Conservation (phyloP, 2,797 vertebrate species). For the Dendrocincla fuliginosa region DNA sequence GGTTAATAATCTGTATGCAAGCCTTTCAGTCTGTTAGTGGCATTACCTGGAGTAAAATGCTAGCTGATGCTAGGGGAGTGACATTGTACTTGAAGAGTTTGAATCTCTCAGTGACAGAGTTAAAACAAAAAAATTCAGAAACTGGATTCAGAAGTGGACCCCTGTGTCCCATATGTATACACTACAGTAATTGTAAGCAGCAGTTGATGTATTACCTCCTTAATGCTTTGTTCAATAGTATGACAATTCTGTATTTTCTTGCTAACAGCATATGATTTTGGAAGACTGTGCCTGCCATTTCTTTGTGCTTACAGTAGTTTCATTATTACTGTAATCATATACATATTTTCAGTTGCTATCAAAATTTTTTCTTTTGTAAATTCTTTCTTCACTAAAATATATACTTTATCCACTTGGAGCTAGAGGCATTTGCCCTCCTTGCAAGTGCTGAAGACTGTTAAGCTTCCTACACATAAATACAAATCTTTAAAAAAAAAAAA, state of each 20-base stretch:
- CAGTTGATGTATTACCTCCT: background rate
- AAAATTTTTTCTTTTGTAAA: background rate
- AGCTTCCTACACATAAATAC: background rate
- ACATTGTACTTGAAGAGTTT: background rate
- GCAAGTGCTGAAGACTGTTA: fast-evolving
- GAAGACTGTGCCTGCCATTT: background rate
- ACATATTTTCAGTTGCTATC: background rate
- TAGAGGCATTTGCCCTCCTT: background rate
- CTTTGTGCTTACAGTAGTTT: background rate
- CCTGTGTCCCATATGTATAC: background rate
- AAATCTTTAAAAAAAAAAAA: background rate
- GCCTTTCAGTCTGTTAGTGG: background rate
- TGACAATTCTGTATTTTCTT: background rate
- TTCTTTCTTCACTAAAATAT: background rate
- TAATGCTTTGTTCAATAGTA: background rate
- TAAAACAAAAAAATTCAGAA: background rate
- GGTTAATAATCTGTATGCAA: background rate
- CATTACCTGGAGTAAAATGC: background rate
- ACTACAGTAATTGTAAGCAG: background rate
- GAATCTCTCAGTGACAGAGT: background rate
- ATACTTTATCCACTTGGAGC: background rate
- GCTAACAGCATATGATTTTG: background rate
- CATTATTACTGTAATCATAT: background rate
- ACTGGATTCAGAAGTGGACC: background rate
- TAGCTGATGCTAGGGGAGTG: background rate